These are phyloP conservation scores for Clarias laeviceps DNA, from an alignment of 2,797 vertebrate species.

Conservation along the genomic window DNA sequence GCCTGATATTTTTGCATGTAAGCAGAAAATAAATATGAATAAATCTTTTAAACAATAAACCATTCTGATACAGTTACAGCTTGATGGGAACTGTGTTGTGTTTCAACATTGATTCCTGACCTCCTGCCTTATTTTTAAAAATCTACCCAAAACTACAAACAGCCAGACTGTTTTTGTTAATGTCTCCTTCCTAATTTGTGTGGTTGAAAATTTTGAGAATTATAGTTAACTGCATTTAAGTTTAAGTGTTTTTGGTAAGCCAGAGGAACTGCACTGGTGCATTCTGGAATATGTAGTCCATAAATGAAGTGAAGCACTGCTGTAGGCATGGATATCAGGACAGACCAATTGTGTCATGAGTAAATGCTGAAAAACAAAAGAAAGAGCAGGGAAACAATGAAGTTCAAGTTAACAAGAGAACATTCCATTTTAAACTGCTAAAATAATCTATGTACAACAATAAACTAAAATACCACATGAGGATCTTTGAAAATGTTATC, in stretches of 20 bases:
- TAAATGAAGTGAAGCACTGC: neutral
- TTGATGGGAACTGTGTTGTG: neutral
- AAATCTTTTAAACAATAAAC: neutral
- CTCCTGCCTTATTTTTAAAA: neutral
- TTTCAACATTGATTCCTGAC: neutral
- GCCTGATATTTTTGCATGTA: neutral
- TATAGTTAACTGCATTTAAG: neutral
- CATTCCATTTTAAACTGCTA: neutral
- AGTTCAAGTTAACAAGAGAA: neutral
- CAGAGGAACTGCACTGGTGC: neutral
- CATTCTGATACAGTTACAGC: neutral
- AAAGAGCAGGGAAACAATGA: neutral
- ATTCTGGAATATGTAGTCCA: neutral
- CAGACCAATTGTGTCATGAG: constrained; percentile 48
- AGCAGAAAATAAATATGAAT: neutral
- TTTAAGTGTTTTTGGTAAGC: no score
- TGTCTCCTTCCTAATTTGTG: neutral
- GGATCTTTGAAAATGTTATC: neutral
- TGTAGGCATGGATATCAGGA: neutral
- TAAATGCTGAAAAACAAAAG: constrained; percentile 60
- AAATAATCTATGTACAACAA: neutral
- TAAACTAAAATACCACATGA: neutral
- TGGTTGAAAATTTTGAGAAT: neutral
- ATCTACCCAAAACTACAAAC: neutral
- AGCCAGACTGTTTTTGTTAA: neutral